Evolutionary conservation across 2,113 vertebrate species (phyloP).

Genomic region (Sapajus apella): DNA sequence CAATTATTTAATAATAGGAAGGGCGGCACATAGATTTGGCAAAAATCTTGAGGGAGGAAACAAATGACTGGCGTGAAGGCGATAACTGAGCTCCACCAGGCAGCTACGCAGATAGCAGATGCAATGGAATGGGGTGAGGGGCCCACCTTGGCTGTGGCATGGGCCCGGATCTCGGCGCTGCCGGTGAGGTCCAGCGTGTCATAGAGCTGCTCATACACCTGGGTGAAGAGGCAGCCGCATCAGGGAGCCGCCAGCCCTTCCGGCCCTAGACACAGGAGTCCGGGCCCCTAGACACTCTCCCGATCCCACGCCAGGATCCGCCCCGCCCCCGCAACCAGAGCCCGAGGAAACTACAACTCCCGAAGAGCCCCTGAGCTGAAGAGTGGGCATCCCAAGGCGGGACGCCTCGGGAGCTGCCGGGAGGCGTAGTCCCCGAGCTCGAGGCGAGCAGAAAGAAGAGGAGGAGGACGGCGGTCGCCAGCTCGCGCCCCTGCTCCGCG

Average conservation of each 20-base stretch:
- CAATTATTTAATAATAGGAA: conserved; percentile 1
- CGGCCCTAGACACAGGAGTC: background rate
- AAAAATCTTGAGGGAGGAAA: background rate
- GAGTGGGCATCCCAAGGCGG: background rate
- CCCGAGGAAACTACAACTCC: conserved; percentile 57
- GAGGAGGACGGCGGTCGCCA: no score
- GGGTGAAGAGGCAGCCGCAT: background rate
- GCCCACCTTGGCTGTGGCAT: conserved; percentile 93
- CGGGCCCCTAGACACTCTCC: background rate
- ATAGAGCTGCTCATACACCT: conserved; percentile 96
- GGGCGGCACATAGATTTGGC: background rate
- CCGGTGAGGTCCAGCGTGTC: conserved; percentile 93
- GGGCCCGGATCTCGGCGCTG: conserved; percentile 92
- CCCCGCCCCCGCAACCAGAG: background rate
- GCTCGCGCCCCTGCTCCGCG: background rate
- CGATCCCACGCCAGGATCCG: background rate
- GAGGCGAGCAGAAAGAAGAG: no score
- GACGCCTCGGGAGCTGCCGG: background rate
- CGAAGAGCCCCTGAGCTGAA: background rate
- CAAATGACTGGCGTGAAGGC: background rate
- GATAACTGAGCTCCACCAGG: background rate
- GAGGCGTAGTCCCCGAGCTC: background rate
- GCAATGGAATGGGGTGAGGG: background rate
- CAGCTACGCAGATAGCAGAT: background rate
- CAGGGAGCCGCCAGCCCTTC: background rate